Percentiles rank a stretch among this genome's conserved stretches.
Conservation (phyloP, 2,113 vertebrate genomes). For the Corvus cornix region DNA sequence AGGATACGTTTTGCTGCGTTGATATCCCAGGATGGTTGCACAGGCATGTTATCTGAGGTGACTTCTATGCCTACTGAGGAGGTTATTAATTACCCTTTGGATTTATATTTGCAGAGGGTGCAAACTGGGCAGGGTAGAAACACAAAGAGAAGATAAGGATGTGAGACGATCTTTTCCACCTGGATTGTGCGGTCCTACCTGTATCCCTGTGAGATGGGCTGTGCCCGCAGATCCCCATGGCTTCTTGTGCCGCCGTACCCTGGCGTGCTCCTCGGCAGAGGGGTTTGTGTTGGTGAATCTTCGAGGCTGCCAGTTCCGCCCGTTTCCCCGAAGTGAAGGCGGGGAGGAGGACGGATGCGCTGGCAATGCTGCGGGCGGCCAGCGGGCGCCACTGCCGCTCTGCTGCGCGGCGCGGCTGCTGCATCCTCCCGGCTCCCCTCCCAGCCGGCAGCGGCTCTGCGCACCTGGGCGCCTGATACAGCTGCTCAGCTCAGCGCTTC, state of each 20-base stretch:
- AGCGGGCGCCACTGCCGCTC: conserved; percentile 36
- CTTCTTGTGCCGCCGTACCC: background rate
- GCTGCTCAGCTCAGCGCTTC: background rate
- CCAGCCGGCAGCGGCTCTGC: background rate
- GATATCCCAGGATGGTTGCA: background rate
- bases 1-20: background rate
- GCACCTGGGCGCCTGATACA: accelerated
- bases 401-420: background rate
- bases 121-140: background rate
- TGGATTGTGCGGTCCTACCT: background rate
- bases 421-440: background rate
- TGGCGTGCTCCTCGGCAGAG: background rate
- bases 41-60: background rate
- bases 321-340: accelerated
- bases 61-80: background rate
- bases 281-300: background rate
- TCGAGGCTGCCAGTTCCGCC: accelerated
- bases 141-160: background rate
- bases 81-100: background rate
- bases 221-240: background rate
- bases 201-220: background rate
- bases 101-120: background rate
- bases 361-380: background rate
- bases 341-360: background rate
- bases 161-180: background rate